These are phyloP conservation scores for Lucilia cuprina DNA, from an alignment of 1,140 invertebrate genomes.

Conservation along the genomic window DNA sequence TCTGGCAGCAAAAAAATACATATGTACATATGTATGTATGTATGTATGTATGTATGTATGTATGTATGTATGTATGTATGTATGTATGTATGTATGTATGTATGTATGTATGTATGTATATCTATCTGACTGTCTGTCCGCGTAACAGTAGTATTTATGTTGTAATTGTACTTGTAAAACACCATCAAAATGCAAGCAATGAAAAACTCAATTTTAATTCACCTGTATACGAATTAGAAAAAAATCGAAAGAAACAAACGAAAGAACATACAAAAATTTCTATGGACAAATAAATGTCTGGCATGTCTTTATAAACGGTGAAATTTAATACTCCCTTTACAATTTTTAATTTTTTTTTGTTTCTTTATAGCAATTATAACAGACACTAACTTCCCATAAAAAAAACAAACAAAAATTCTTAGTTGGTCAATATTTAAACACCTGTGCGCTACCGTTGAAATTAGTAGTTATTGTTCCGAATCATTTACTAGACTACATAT, in stretches of 20 bases:
- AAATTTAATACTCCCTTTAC: not conserved
- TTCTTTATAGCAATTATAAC: not conserved
- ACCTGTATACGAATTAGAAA: not conserved
- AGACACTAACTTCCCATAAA: constrained; percentile 1
- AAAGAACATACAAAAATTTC: not conserved
- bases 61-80: too few species aligned
- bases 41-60: too few species aligned
- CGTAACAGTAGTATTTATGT: not conserved
- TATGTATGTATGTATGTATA: too few species aligned
- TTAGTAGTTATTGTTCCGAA: too few species aligned
- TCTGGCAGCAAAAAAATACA: not conserved
- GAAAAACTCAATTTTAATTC: not conserved
- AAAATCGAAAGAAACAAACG: too few species aligned
- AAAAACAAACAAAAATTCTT: not conserved
- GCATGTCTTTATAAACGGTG: not conserved
- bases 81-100: too few species aligned
- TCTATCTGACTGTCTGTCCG: not conserved
- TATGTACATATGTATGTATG: too few species aligned
- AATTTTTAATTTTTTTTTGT: not conserved
- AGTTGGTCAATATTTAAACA: too few species aligned
- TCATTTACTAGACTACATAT: too few species aligned
- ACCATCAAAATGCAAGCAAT: not conserved
- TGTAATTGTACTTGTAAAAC: not conserved
- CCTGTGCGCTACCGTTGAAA: too few species aligned
- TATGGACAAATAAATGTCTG: not conserved